These are phyloP conservation scores for Sussaba pulchella DNA, from an alignment of 2,888 invertebrate genomes.

Conservation along the genomic window DNA sequence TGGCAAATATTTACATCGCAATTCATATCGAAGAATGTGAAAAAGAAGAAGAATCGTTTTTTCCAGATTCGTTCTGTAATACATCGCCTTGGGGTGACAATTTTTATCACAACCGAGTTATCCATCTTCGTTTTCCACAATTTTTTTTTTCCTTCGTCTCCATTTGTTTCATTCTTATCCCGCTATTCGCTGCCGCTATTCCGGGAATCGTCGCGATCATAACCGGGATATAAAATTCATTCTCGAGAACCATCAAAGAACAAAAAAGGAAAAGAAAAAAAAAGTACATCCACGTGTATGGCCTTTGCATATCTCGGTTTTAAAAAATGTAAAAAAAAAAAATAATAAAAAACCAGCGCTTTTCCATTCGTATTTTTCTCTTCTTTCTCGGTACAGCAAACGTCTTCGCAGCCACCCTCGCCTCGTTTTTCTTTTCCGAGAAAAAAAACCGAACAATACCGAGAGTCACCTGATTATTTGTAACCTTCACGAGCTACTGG, in stretches of 20 bases:
- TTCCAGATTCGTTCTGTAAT: background rate
- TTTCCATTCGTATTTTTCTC: background rate
- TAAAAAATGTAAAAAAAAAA: too few relatives aligned
- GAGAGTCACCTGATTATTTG: background rate
- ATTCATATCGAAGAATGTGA: background rate
- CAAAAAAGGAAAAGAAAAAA: too few relatives aligned
- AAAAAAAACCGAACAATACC: background rate
- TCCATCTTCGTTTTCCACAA: background rate
- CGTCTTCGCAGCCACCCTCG: background rate
- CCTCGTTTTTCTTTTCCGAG: background rate
- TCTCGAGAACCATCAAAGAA: background rate
- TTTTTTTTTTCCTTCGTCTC: too few relatives aligned
- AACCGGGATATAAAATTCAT: background rate
- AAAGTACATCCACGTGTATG: conserved; percentile 15
- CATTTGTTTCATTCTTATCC: background rate
- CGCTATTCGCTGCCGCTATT: background rate
- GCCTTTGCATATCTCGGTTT: background rate
- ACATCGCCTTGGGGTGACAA: background rate
- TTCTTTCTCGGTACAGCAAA: too few relatives aligned
- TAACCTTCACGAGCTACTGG: background rate
- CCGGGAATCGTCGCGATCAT: background rate
- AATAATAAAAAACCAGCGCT: background rate
- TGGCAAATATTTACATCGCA: too few relatives aligned
- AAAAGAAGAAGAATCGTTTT: background rate
- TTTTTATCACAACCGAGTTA: background rate